Base-by-base conservation (phyloP, 2,888 invertebrate genomes). In the Archips crataeganus region DNA sequence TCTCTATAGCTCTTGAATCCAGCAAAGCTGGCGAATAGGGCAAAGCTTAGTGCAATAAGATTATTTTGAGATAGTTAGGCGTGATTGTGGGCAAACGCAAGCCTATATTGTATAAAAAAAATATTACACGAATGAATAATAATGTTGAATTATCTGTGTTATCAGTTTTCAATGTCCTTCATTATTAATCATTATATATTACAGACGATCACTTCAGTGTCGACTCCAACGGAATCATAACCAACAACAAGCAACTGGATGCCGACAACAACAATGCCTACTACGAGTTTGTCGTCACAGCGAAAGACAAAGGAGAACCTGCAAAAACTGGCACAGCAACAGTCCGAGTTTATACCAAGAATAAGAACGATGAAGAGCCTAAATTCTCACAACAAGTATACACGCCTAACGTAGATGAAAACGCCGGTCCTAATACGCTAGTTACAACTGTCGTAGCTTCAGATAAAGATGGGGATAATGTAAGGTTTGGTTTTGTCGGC, bases 191-290 rank as follows among this genome's bases (percentile, higher is more conserved):
- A 13, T 63, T 39, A 6, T 4, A 49, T 65, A n/a, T 92, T 92
- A 66, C 97, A 79, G 98, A 99, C 88, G 98, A 98, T 85, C 98
- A 99, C 90, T 99, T 99, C 89, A 97, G 97, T 77, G 98, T 99
- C 11, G 98, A 99, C 88, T 96, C 97, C 9, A 98, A 97, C 84
- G 99, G 99, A 54, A 97, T 98, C 70, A 98, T 99, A 77, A 98
- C 98, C 66, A 98, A 98, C 86, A 98, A 98, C 87, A 98, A 98
- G 85, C 98, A 98, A 87, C 94, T 99, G 71, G 99, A 99, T 85
- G 99, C 99, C 6, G 99, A 99, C 87, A 98, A 99, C 86, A 98
- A 99, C 86, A 98, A 98, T 87, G 98, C 98, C 60, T 99, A 99
- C 90, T 99, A 99, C 85, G 98, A 99, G 89, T 98, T 99, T 85